Percentiles rank a stretch among this genome's conserved stretches.
Evolutionary conservation across 2,797 vertebrate species (phyloP).

Genomic region (Microctenopoma steveboyesi): DNA sequence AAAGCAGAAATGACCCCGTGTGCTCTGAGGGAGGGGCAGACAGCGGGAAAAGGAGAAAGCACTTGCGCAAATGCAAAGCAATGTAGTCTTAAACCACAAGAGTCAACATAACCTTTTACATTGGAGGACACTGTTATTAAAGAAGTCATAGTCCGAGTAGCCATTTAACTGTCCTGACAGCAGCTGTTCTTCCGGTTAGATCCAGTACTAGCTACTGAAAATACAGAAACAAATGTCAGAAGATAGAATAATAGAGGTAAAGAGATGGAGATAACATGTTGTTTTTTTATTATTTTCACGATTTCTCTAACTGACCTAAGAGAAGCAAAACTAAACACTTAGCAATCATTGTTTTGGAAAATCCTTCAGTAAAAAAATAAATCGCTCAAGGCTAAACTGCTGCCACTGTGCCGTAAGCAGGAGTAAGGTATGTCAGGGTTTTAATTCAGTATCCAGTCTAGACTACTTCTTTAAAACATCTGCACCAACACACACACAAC

Average conservation of each 20-base stretch:
- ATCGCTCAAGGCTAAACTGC: conserved; percentile 52
- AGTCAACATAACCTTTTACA: conserved; percentile 77
- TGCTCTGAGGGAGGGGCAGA: conserved; percentile 45
- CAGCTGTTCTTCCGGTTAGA: conserved; percentile 70
- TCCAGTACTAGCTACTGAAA: conserved; percentile 66
- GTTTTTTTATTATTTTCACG: conserved; percentile 82
- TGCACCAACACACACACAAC: neutral
- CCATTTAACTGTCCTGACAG: conserved; percentile 72
- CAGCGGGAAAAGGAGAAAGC: conserved; percentile 41
- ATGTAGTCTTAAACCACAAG: conserved; percentile 73
- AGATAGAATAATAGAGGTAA: conserved; percentile 78
- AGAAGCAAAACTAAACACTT: conserved; percentile 61
- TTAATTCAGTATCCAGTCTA: conserved; percentile 14
- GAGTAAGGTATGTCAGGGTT: conserved; percentile 9
- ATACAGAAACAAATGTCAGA: conserved; percentile 68
- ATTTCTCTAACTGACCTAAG: conserved; percentile 81
- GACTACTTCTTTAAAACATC: neutral
- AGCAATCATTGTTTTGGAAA: conserved; percentile 53
- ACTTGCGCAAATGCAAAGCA: conserved; percentile 74
- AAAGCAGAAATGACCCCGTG: conserved; percentile 54
- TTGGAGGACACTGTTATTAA: conserved; percentile 73
- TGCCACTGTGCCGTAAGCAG: conserved; percentile 37
- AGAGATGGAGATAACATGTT: conserved; percentile 32
- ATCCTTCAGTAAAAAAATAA: conserved; percentile 55
- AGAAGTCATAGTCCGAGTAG: conserved; percentile 73